Evolutionary conservation across 2,888 invertebrate species (phyloP), one percentile per base, ranked within the genome.

Genomic region (Adela reaumurella): DNA sequence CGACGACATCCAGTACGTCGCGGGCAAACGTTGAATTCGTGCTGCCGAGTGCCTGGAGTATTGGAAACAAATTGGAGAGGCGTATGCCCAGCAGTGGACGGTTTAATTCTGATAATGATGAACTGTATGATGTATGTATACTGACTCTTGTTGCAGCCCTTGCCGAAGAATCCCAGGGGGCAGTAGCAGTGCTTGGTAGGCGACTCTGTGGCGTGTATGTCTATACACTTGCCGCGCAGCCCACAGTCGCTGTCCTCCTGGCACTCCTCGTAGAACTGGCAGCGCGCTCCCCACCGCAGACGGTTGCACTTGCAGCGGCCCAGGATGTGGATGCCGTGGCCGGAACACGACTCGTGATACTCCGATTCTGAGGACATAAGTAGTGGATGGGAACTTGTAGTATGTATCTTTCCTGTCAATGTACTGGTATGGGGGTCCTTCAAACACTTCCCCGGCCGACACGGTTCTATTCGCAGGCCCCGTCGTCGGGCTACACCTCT

Each of bases 251-350:
- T 82, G 65, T 94, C 88, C 46, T 85, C 88, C 8, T 83, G 73
- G 63, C 97, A 97, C 64, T 97, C 96, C 63, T 96, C 94, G 53
- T 83, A 80, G 69, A 89, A 94, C 76, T 97, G 94, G 63, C 97
- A 97, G 20, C 87, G 82, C 0, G 86, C 62, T 0, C 97, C 97
- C 54, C 88, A 88, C 71, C 86, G 92, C 59, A 91, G 82, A 60
- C 89, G 83, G 64, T 90, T 87, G 65, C 92, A 92, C 61, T 90
- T 89, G 62, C 92, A 92, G 28, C 89, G 83, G 3, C 87, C 88
- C 35, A 89, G 78, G 60, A 88, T 84, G 72, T 86, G 87, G 68
- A 86, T 86, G 3, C 97, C 97, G 62, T 91, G 89, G 2, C 89
- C 89, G 46, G 89, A 90, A 65, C 97, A 97, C 1, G 85, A 84